A percentile compares a stretch with the other conserved stretches of the same genome.
These are phyloP conservation scores for Morone chrysops DNA, from an alignment of 2,113 vertebrate genomes.

Conservation along the genomic window DNA sequence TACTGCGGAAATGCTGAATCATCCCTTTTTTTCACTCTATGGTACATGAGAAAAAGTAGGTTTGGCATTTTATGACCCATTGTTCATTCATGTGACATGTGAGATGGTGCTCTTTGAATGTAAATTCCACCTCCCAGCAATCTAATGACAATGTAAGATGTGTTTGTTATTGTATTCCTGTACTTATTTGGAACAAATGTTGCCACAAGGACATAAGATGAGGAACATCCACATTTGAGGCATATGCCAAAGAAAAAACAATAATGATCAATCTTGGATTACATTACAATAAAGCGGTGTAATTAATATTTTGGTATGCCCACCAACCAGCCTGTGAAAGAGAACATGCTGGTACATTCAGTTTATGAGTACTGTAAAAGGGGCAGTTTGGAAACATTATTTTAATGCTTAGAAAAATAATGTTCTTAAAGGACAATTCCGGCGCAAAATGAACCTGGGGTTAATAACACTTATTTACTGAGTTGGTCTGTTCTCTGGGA, in stretches of 20 bases:
- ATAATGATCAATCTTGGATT: neutral
- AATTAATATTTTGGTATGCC: neutral
- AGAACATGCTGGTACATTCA: too few species aligned
- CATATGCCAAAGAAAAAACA: neutral
- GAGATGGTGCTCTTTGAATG: neutral
- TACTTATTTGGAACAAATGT: neutral
- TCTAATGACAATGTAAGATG: neutral
- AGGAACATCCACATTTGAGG: neutral
- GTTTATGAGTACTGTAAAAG: neutral
- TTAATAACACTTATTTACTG: too few species aligned
- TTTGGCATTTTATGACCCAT: neutral
- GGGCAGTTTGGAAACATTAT: neutral
- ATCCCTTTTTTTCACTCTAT: neutral
- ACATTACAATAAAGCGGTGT: neutral
- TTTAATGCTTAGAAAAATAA: neutral
- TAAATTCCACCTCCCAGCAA: neutral
- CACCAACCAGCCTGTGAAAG: too few species aligned
- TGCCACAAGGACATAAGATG: neutral
- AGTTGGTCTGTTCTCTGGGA: too few species aligned
- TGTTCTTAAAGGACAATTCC: neutral
- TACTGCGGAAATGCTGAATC: neutral
- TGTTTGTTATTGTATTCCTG: neutral
- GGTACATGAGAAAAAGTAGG: neutral
- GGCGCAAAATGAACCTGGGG: too few species aligned
- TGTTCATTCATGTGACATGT: slow-evolving; percentile 6